A percentile compares a stretch with the other conserved stretches of the same genome.
phyloP scores from a whole-genome alignment of 2,888 invertebrate species.

The Luperina nickerlii region DNA sequence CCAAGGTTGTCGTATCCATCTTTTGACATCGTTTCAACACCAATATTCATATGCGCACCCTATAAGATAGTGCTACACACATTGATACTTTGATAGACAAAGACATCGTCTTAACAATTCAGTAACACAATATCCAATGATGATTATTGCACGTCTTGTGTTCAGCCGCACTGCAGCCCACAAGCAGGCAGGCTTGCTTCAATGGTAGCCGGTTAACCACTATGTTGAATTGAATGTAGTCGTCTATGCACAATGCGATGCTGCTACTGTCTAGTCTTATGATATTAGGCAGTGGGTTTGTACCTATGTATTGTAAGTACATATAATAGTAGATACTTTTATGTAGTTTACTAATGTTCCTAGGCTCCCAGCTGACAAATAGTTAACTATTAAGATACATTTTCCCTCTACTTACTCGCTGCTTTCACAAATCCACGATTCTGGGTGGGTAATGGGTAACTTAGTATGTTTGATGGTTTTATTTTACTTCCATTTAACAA shows the following conservation, averaged over 20 bases:
- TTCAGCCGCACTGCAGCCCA: slow-evolving; percentile 28
- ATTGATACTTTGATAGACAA: slow-evolving; percentile 5
- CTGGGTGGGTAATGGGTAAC: too few species aligned
- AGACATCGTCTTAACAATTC: slow-evolving; percentile 8
- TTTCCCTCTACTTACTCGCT: not conserved
- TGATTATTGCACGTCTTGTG: slow-evolving; percentile 15
- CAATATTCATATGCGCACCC: not conserved
- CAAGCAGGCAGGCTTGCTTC: slow-evolving; percentile 19
- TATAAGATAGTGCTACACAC: not conserved
- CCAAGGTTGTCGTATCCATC: not conserved
- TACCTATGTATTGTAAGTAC: not conserved
- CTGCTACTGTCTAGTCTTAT: slow-evolving; percentile 10
- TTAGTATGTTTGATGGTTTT: not conserved
- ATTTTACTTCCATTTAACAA: not conserved
- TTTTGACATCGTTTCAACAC: slow-evolving; percentile 2
- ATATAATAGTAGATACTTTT: not conserved
- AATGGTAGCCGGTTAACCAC: slow-evolving; percentile 28
- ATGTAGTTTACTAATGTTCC: not conserved
- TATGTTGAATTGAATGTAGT: slow-evolving; percentile 4
- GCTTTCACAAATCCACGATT: not conserved
- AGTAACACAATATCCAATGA: slow-evolving; percentile 33
- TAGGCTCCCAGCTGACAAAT: not conserved
- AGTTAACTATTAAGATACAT: not conserved
- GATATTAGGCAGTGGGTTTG: not conserved
- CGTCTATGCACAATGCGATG: slow-evolving; percentile 11